Conservation (phyloP, 2,888 invertebrate species). For the Philereme vetulata region DNA sequence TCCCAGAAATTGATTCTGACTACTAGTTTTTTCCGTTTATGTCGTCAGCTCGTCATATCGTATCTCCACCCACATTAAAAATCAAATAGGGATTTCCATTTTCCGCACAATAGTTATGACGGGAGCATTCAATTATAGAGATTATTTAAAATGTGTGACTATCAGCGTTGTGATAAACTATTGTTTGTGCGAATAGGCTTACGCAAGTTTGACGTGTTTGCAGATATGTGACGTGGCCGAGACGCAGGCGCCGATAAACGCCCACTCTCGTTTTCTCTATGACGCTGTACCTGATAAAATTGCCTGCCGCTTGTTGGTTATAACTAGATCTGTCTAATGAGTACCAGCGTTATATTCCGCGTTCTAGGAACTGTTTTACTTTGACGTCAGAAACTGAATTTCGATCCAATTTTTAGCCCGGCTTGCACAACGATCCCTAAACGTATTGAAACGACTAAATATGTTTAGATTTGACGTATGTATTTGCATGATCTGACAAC, state of each 20-base stretch:
- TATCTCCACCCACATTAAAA: constrained; percentile 10
- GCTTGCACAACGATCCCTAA: too few relatives aligned
- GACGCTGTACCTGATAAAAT: constrained; percentile 65
- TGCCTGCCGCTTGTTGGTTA: constrained; percentile 41
- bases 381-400: neutral
- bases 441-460: too few relatives aligned
- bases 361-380: neutral
- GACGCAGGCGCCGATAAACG: constrained; percentile 60
- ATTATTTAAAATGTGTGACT: constrained; percentile 26
- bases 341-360: neutral
- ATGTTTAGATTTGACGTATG: too few relatives aligned
- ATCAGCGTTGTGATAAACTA: constrained; percentile 47
- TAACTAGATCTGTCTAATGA: constrained; percentile 38
- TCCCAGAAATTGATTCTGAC: neutral
- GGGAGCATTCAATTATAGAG: constrained; percentile 19
- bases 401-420: too few relatives aligned
- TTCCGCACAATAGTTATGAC: constrained; percentile 20
- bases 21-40: too few relatives aligned
- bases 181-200: constrained; percentile 47
- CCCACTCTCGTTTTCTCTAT: constrained; percentile 67
- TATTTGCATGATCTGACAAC: too few relatives aligned
- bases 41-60: neutral
- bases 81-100: constrained; percentile 18
- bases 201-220: constrained; percentile 56
- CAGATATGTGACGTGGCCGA: constrained; percentile 52